Evolutionary conservation across 2,113 vertebrate genomes (phyloP), one percentile per base, ranked within the genome.

Genomic region (Oreocharis arfaki): DNA sequence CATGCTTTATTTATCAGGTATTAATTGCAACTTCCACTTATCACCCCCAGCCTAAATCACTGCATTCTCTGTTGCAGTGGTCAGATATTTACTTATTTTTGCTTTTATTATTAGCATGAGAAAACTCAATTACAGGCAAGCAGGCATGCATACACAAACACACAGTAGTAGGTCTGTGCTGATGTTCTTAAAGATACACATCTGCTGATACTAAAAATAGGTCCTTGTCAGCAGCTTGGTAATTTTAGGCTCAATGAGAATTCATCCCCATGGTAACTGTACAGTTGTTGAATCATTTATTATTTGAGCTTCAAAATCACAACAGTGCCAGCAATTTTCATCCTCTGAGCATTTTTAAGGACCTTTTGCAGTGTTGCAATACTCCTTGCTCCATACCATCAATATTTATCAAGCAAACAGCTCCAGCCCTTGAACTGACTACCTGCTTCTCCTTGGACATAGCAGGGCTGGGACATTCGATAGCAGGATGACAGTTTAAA

Each of bases 211-310:
- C 97, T 97, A 97, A 97, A 97, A 97, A 97, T 97, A 97, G 96
- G 90, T 95, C 89, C 92, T 80, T 96, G 95, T 97, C 96, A 96
- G 95, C 95, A 94, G 93, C 90, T 96, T 94, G 96, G 93, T 95
- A 97, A 97, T 97, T 97, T 97, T 97, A 97, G 96, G 95, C 96
- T 97, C 97, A 96, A 96, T 96, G 95, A 97, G 96, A 95, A 96
- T 94, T 95, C 94, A 95, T 97, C 94, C 95, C 96, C 96, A 97
- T 97, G 96, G 96, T 95, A 97, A 97, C 97, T 91, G 93, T 96
- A 96, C 93, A 96, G 97, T 97, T 97, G 96, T 97, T 97, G 97
- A 96, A 96, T 97, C 97, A 96, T 97, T 97, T 97, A 97, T 97
- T 96, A 97, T 96, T 96, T 93, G 93, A 95, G 94, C 92, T 96